Base-by-base conservation (phyloP, 2,888 invertebrate genomes). In the Dysmachus trigonus region DNA sequence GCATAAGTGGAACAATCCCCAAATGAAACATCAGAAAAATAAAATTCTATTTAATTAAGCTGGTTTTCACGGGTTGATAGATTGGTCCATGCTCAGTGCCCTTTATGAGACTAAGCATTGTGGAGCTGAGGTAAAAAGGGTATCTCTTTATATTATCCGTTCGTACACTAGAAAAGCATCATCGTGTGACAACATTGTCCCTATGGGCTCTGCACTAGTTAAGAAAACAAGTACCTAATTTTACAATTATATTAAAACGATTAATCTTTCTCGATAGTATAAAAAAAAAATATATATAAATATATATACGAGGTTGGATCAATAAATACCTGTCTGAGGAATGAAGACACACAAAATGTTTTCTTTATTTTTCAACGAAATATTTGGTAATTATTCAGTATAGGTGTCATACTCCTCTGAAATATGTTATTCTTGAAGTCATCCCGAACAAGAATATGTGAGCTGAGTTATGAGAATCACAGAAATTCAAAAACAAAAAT, bases 11-110 rank as follows among this genome's bases (percentile, higher is more conserved):
- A 62, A 30, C 22, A 71, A 33, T 38, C 47, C 71, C 62, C 82
- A 62, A 38, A 72, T 72, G 83, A 62, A 83, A 83, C 83, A 83
- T 72, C 72, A 83, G 38, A 72, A 83, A n/a, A 83, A 83, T 83
- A 83, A 35, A 83, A 83, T 72, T 35, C 47, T 72, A 27, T 72
- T 83, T 83, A 83, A 83, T 83, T 71, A 83, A 83, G 72, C 72
- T 30, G 38, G 27, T 83, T 72, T 72, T 83, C 72, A 72, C 15
- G 27, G 72, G 72, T 77, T 83, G 83, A 83, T 83, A 83, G 83
- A 83, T 83, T 71, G 72, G 27, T n/a, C 72, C 33, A 5, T 4
- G 33, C 31, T 33, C 76, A 18, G 27, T 18, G 22, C 31, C 79
- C 30, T 41, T 47, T 22, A 30, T 15, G 47, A 51, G 79, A 47